Conservation (phyloP, 2,888 invertebrate species). For the Agriopis marginaria region DNA sequence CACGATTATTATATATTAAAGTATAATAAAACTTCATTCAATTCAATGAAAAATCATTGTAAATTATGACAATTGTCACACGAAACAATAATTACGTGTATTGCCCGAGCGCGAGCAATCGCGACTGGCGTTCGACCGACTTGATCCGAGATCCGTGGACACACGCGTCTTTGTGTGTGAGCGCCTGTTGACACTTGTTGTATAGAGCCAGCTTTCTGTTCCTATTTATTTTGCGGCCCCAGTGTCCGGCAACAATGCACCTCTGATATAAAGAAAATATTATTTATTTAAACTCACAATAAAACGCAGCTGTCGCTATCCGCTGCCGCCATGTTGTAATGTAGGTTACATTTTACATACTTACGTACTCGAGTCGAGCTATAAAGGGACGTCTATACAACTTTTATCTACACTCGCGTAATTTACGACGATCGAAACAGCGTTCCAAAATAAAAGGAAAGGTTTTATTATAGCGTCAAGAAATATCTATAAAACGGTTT, state of each 20-base stretch:
- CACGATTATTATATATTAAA: too few relatives aligned
- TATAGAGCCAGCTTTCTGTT: too few relatives aligned
- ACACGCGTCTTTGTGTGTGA: too few relatives aligned
- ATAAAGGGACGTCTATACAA: slow-evolving; percentile 56
- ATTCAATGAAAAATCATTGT: too few relatives aligned
- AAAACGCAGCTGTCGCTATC: slow-evolving; percentile 74
- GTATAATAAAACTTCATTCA: too few relatives aligned
- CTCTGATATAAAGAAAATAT: slow-evolving; percentile 86
- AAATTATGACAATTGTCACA: too few relatives aligned
- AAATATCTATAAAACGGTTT: slow-evolving; percentile 29
- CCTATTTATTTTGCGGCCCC: slow-evolving; percentile 59
- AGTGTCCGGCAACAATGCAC: slow-evolving; percentile 80
- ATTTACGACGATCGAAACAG: slow-evolving; percentile 57
- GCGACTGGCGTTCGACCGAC: too few relatives aligned
- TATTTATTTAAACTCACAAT: slow-evolving; percentile 83
- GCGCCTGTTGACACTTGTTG: too few relatives aligned
- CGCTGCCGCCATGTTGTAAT: slow-evolving; percentile 64
- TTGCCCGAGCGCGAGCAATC: too few relatives aligned
- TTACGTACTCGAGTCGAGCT: slow-evolving; percentile 32
- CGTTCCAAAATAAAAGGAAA: slow-evolving; percentile 54
- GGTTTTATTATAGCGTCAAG: slow-evolving; percentile 44
- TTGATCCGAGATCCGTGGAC: too few relatives aligned
- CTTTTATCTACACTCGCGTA: slow-evolving; percentile 63
- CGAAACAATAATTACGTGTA: too few relatives aligned
- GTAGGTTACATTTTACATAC: slow-evolving; percentile 53